Percentiles rank a stretch among this genome's conserved stretches.
These are phyloP conservation scores for Sinocyclocheilus grahami DNA, from an alignment of 2,113 vertebrate genomes.

Conservation along the genomic window DNA sequence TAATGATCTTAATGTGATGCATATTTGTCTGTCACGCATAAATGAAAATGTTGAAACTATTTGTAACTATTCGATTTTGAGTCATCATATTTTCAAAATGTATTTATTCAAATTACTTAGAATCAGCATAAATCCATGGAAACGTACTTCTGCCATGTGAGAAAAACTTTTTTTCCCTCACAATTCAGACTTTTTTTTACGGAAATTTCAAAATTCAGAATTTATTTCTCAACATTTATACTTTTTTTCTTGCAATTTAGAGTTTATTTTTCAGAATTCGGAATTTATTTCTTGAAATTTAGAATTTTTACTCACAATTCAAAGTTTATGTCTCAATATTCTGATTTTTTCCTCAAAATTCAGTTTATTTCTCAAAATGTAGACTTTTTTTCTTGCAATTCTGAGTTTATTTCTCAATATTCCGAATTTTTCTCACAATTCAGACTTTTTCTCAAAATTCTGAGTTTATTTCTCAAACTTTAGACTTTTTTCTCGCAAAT, in stretches of 20 bases:
- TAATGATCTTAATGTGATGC: too few relatives aligned
- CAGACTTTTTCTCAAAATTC: too few relatives aligned
- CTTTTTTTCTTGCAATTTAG: not conserved
- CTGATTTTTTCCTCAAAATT: too few relatives aligned
- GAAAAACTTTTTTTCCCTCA: not conserved
- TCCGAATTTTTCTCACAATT: too few relatives aligned
- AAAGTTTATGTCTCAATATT: not conserved
- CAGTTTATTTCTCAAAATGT: not conserved
- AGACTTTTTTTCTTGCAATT: too few relatives aligned
- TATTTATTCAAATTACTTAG: not conserved
- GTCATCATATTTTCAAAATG: not conserved
- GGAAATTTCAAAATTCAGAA: too few relatives aligned
- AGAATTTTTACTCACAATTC: not conserved
- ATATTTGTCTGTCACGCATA: too few relatives aligned
- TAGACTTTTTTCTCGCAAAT: too few relatives aligned
- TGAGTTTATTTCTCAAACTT: too few relatives aligned
- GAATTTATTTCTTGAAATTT: too few relatives aligned
- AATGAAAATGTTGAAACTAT: too few relatives aligned
- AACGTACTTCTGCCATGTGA: not conserved
- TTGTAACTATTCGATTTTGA: not conserved
- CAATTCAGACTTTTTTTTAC: not conserved
- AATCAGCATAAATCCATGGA: not conserved
- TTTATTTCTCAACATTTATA: not conserved
- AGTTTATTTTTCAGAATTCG: not conserved
- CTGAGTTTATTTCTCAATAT: too few relatives aligned